Evolutionary conservation across 2,113 vertebrate genomes (phyloP).

Genomic region (Eurypyga helias): DNA sequence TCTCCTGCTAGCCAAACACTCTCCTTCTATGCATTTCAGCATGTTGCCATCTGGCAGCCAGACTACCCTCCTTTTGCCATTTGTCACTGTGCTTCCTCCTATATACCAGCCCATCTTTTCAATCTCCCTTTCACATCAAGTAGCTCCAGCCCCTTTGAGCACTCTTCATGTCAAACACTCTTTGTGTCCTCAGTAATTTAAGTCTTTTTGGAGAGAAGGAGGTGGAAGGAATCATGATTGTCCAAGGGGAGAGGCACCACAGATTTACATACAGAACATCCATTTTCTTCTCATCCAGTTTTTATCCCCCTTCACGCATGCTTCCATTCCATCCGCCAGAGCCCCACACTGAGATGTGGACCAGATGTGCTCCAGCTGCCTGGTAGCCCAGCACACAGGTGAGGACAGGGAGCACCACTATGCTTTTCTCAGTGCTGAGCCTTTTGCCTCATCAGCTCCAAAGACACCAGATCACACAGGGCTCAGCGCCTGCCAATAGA

Average conservation of each 20-base stretch:
- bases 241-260: background rate
- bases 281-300: background rate
- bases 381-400: fast-evolving
- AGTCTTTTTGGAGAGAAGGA: background rate
- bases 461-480: too few relatives aligned
- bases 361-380: too few relatives aligned
- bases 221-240: background rate
- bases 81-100: background rate
- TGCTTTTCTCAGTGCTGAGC: background rate
- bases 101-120: background rate
- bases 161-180: background rate
- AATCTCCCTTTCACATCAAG: background rate
- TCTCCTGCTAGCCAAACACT: background rate
- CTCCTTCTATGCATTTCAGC: background rate
- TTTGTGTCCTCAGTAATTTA: background rate
- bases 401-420: fast-evolving
- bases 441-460: background rate
- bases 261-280: background rate
- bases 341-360: fast-evolving
- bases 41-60: background rate
- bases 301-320: background rate
- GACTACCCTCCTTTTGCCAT: background rate
- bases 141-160: background rate
- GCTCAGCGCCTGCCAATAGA: background rate
- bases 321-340: background rate